Base-by-base conservation (phyloP, 2,888 invertebrate genomes). In the Abrostola tripartita region DNA sequence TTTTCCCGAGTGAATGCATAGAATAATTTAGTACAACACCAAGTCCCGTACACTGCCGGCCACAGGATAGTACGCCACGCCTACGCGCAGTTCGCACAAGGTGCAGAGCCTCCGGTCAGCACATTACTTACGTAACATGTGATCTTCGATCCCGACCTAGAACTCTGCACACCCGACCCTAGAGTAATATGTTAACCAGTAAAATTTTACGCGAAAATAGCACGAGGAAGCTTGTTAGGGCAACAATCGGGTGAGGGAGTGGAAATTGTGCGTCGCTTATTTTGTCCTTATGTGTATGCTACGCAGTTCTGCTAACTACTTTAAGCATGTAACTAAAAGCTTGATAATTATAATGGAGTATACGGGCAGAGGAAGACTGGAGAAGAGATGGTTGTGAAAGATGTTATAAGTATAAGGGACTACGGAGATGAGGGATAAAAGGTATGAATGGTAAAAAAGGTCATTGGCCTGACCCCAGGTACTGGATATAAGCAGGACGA, bases 101-200 rank as follows among this genome's bases (percentile, higher is more conserved):
- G 85, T 83, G 85, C 74, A 75, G 67, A 71, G 81, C 85, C 85
- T 61, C 81, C 81, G 83, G 86, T 83, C 84, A 81, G 73, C 80
- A 71, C 76, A 83, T 83, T 81, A 82, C 81, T 84, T 77, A 84
- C 74, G 61, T 81, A 79, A 82, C 77, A 78, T 78, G 75, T 80
- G 83, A 81, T 81, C 81, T 81, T 62, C 78, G 79, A 78, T 74
- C 81, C 68, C 72, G 79, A 83, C 83, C 83, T 69, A 79, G 73
- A 78, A 82, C 76, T 74, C 49, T 71, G 70, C 62, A 70, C 65
- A 68, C 61, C 56, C 63, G 78, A 83, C 81, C 77, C 55, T 36
- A 54, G 65, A 61, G 74, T 74, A 74, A 79, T 77, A 76, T 74
- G 75, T 77, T 71, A 72, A 65, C 69, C 73, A 73, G 73, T 79